Conservation (phyloP, 2,113 vertebrate species). For the Centropus unirufus region DNA sequence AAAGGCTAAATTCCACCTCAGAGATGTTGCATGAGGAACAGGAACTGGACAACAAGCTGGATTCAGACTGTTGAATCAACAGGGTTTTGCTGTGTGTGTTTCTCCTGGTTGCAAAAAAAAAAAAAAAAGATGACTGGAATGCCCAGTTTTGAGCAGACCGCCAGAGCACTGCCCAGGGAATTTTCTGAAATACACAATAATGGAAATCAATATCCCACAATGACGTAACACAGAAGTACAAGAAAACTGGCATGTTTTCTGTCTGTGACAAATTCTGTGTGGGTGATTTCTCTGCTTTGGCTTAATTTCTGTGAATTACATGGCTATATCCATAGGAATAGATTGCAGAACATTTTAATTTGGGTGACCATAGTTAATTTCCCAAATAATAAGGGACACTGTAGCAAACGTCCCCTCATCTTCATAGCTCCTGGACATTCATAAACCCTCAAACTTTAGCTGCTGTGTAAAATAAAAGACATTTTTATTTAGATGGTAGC, state of each 20-base stretch:
- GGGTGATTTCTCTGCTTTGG: not conserved
- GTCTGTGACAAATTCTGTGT: not conserved
- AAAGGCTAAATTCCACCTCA: not conserved
- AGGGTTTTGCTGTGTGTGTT: not conserved
- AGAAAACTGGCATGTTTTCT: not conserved
- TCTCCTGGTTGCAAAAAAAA: not conserved
- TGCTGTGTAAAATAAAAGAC: not conserved
- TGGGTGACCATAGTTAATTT: not conserved
- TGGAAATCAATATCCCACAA: conserved; percentile 56
- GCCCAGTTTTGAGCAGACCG: not conserved
- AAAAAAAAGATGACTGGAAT: not conserved
- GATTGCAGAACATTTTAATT: not conserved
- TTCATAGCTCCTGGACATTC: not conserved
- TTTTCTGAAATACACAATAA: conserved; percentile 32
- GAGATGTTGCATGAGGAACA: not conserved
- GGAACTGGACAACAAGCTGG: not conserved
- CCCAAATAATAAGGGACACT: not conserved
- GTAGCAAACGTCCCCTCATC: not conserved
- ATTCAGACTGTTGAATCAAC: not conserved
- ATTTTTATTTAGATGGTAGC: not conserved
- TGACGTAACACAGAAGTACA: not conserved
- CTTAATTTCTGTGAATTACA: not conserved
- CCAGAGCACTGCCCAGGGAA: not conserved
- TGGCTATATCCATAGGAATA: not conserved
- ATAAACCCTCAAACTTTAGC: not conserved